Percentiles rank a stretch among this genome's conserved stretches.
Evolutionary conservation across 53 echinoderm and acorn worm genomes (phyloP).

Genomic region (Stichopus horrens): DNA sequence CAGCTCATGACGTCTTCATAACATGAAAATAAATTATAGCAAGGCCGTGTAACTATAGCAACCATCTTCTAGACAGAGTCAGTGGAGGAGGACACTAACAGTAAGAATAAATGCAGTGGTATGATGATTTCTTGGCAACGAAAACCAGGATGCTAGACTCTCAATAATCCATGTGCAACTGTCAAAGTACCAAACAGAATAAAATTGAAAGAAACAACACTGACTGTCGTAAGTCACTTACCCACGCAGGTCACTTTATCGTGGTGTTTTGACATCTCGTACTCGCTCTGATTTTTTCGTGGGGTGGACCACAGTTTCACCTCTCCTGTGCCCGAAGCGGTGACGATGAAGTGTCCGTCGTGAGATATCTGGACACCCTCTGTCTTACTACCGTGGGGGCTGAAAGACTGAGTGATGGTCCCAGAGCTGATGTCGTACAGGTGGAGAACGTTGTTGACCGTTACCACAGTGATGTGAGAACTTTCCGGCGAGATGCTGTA

Average conservation of each 20-base stretch:
- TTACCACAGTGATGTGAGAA: conserved; percentile 77
- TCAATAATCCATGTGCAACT: no score
- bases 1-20: no score
- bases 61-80: no score
- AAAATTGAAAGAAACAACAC: background rate
- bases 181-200: no score
- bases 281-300: conserved; percentile 61
- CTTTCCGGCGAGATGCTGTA: conserved; percentile 83
- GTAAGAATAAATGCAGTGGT: no score
- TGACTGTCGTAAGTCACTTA: conserved; percentile 31
- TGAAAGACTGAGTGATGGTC: conserved; percentile 79
- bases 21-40: no score
- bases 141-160: no score
- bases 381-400: conserved; percentile 73
- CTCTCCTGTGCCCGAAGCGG: conserved; percentile 74
- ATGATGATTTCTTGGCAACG: no score
- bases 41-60: no score
- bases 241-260: conserved; percentile 88
- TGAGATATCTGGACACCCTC: conserved; percentile 66
- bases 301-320: conserved; percentile 83
- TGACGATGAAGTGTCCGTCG: conserved; percentile 86
- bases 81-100: no score
- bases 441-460: conserved; percentile 76
- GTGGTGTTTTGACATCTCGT: conserved; percentile 56
- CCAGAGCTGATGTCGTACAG: conserved; percentile 89